Evolutionary conservation across 2,888 invertebrate species (phyloP), one percentile per base, ranked within the genome.

Genomic region (Bombylius discolor): DNA sequence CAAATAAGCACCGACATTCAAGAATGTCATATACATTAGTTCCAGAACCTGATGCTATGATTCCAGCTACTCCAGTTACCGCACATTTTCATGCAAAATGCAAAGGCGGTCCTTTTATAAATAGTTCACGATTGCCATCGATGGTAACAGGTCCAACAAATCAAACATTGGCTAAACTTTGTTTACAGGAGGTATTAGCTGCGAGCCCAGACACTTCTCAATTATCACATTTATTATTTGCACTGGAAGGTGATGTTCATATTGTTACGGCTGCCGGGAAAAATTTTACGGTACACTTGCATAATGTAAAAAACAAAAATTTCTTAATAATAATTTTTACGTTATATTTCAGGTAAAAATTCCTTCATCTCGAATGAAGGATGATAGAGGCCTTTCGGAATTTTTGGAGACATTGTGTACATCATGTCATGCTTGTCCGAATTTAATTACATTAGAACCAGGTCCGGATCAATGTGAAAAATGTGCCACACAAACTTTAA

Each of bases 21-120:
- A 68, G 79, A 51, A 78, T 78, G 49, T 75, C 79, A 60, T 75
- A 78, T 51, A 76, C 79, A 13, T 77, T 80, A 55, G 76, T 80
- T 46, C 77, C 77, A 65, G 80, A 77, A 63, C 76, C 76, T 62
- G 72, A 64, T 62, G 65, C 71, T 47, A 72, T 73, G 69, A 61
- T 71, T 13, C 76, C 78, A n/a, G 75, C 78, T 2, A 76, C 77
- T 5, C 79, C 79, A 1, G 75, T 78, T 5, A 71, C 73, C 4
- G 72, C 79, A n/a, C 75, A 78, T 60, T 71, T 78, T 55, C 74
- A 76, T 59, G 76, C 76, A 61, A 70, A 72, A 33, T 80, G 80
- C 63, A 68, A 71, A 47, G 77, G 77, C 2, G 80, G 79, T 0
- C 76, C 77, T n/a, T 71, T 76, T 8, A 71, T 80, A 39, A 78